A percentile compares a stretch with the other conserved stretches of the same genome.
Conservation (phyloP, 1,140 invertebrate genomes). For the Saccostrea cuccullata region DNA sequence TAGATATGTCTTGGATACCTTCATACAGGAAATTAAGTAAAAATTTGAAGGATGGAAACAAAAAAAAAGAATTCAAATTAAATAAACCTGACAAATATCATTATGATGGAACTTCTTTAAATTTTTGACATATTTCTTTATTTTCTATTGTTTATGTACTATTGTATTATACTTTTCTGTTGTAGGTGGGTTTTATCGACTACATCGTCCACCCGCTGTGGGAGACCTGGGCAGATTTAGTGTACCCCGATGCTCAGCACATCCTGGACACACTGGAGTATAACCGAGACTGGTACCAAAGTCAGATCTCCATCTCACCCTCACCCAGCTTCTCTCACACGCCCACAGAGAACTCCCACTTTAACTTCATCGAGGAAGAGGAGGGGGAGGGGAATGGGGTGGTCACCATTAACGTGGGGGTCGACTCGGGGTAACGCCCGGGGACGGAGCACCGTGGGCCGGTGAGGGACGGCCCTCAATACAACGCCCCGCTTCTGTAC, state of each 20-base stretch:
- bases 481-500: not conserved
- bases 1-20: no score
- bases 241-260: slow-evolving; percentile 98
- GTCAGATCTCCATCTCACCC: slow-evolving; percentile 83
- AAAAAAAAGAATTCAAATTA: no score
- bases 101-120: no score
- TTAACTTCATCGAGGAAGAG: slow-evolving; percentile 12
- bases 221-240: slow-evolving; percentile 99
- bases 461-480: not conserved
- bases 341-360: slow-evolving; percentile 15
- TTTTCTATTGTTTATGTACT: not conserved
- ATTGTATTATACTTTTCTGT: slow-evolving; percentile 47
- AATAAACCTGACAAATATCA: no score
- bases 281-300: slow-evolving; percentile 97
- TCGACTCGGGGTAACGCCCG: not conserved
- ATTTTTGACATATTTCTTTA: not conserved
- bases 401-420: not conserved
- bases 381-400: not conserved
- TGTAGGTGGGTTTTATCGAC: slow-evolving; percentile 98
- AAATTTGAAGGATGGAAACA: no score
- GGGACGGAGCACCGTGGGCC: not conserved
- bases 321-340: slow-evolving; percentile 70
- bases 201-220: slow-evolving; percentile 99
- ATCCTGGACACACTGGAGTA: slow-evolving; percentile 98
- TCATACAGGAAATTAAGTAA: no score